Evolutionary conservation across 2,888 invertebrate genomes (phyloP), one percentile per base, ranked within the genome.

Genomic region (Nomada goodeniana): DNA sequence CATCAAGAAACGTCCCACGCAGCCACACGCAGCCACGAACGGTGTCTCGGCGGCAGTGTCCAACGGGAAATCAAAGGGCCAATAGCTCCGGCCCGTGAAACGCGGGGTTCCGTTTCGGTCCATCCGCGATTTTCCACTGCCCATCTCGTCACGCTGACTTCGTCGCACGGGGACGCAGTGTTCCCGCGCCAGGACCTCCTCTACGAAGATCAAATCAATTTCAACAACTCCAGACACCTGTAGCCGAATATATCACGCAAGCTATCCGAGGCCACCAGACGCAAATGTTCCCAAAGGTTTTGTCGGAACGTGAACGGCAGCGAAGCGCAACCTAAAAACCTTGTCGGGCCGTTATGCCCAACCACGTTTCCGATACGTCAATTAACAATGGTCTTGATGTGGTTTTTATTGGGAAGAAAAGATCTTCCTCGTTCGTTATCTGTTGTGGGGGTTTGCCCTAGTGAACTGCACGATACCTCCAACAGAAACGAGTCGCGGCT

Each of bases 1-100:
- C 88, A 88, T 96, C 0, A 91, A 90, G 73, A 90, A 92, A 64
- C 55, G 7, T 0, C 89, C 88, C 26, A 2, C 26, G 2, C 26
- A 26, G 26, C 26, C 26, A 26, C 26, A 26, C 64, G 29, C 72
- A 2, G 47, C 29, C 5, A 60, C 83, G 73, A 90, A 91, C 63
- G 89, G 88, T 26, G 64, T 88, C 61, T 52, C 76, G 4, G 71
- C 83, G 60, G 88, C 84, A 11, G 26, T 64, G 1, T 9, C 77
- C 1, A 90, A 91, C 65, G 87, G 82, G n/a, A 89, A 88, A 53
- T 4, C 72, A 1, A 92, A 92, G 63, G 75, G 42, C 42, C 85
- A 89, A 77, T 86, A 80, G 68, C 65, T 15, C 18, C 2, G 26
- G 23, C 44, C 50, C 13, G 9, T 10, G n/a, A 13, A n/a, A 50